Evolutionary conservation across 2,888 invertebrate species (phyloP).

Genomic region (Eudemis profundana): DNA sequence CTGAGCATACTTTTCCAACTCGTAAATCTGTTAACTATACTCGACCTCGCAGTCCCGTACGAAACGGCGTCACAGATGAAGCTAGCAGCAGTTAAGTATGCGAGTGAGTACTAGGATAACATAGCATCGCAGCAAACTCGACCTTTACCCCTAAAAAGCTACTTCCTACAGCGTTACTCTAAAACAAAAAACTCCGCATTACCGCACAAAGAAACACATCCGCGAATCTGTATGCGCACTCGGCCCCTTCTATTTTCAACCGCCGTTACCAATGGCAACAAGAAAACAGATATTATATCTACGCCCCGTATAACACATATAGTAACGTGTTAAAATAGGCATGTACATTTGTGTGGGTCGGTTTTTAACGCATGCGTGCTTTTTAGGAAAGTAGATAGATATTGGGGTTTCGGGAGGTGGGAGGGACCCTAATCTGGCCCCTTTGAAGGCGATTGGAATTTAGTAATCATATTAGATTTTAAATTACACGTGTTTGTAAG

Average conservation of each 20-base stretch:
- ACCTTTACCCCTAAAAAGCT: too few species aligned
- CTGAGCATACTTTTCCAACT: too few species aligned
- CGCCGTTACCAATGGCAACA: slow-evolving; percentile 75
- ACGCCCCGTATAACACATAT: slow-evolving; percentile 59
- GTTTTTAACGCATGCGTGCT: slow-evolving; percentile 83
- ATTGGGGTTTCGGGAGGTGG: slow-evolving; percentile 77
- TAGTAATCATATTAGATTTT: slow-evolving; percentile 85
- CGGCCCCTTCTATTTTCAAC: slow-evolving; percentile 50
- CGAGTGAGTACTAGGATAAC: too few species aligned
- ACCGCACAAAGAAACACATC: slow-evolving; percentile 52
- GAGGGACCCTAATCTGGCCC: slow-evolving; percentile 80
- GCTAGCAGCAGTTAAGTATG: too few species aligned
- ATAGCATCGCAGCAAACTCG: too few species aligned
- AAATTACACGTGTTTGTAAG: slow-evolving; percentile 81
- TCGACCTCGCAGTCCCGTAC: too few species aligned
- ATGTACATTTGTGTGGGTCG: slow-evolving; percentile 72
- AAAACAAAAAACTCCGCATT: slow-evolving; percentile 21
- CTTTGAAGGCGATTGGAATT: slow-evolving; percentile 84
- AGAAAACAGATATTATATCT: slow-evolving; percentile 73
- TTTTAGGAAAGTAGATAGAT: slow-evolving; percentile 80
- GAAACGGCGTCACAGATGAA: neutral
- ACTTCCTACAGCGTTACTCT: too few species aligned
- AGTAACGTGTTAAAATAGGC: slow-evolving; percentile 67
- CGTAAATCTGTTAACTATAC: too few species aligned
- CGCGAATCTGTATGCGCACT: slow-evolving; percentile 57